Conservation (phyloP, 2,113 vertebrate genomes). For the Odocoileus hemionus region DNA sequence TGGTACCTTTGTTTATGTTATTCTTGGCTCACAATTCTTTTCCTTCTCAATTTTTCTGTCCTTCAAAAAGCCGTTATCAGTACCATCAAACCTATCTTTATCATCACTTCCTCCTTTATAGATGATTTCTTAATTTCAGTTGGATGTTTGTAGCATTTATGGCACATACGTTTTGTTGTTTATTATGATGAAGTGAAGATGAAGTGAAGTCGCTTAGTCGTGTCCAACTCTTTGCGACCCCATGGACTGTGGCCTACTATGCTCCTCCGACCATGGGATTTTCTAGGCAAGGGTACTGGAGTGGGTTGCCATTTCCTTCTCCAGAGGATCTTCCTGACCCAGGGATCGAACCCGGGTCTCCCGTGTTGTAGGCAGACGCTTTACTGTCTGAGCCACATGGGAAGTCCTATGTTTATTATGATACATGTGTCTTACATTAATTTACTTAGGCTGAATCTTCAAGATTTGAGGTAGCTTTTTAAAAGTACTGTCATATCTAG, state of each 20-base stretch:
- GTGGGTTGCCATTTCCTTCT: too few relatives aligned
- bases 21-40: background rate
- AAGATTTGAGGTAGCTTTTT: background rate
- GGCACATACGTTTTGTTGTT: background rate
- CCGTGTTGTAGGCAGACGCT: too few relatives aligned
- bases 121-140: background rate
- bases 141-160: background rate
- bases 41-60: background rate
- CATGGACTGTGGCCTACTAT: too few relatives aligned
- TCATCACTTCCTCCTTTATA: background rate
- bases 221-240: too few relatives aligned
- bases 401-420: background rate
- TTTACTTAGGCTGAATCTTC: background rate
- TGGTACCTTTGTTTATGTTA: background rate
- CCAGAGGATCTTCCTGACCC: too few relatives aligned
- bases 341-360: too few relatives aligned
- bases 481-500: background rate
- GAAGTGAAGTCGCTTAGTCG: too few relatives aligned
- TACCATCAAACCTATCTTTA: background rate
- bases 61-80: background rate
- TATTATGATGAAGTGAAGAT: background rate
- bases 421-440: background rate
- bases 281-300: too few relatives aligned
- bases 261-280: too few relatives aligned
- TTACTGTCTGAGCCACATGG: too few relatives aligned